Evolutionary conservation across 2,797 vertebrate genomes (phyloP), one percentile per base, ranked within the genome.

Genomic region (Erithacus rubecula): DNA sequence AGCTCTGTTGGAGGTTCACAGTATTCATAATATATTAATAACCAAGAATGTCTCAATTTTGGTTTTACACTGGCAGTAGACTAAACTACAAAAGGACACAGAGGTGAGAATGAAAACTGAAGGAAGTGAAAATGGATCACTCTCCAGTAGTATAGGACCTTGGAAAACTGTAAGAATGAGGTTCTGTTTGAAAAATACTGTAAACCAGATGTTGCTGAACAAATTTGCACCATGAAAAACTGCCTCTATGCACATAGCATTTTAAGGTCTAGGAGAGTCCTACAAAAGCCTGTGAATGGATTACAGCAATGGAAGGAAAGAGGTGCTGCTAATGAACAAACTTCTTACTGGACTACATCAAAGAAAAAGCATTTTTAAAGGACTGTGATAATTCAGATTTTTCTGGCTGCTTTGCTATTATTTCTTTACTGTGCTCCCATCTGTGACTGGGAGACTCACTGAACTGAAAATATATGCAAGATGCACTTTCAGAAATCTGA

Each of bases 1-100:
- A 91, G 67, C 92, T 87, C 89, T 87, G 89, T 12, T 90, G 93
- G 92, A 4, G 12, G 84, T 63, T 34, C 27, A 79, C 65, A 24
- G 59, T 60, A 76, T 75, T 96, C 55, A 71, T 94, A 90, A 90
- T 81, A 37, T 52, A 88, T 84, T 94, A 94, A 90, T 75, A 93
- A 80, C 70, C 10, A 80, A 91, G 84, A 90, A 87, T 67, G 65
- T 26, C 27, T 93, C 92, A 83, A 27, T 95, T 94, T 88, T 85
- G 39, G 46, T 70, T 80, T 94, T 78, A 89, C 74, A 34, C 34
- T 51, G 52, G 59, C 81, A 92, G 78, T 52, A 68, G 51, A 70
- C 34, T 69, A 70, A 91, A 81, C 52, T 75, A 72, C 64, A 83
- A 88, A 82, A 84, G 52, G 41, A 77, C 52, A 87, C 24, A 84